These are phyloP conservation scores for Botia kubotai DNA, from an alignment of 2,797 vertebrate species.

Conservation along the genomic window DNA sequence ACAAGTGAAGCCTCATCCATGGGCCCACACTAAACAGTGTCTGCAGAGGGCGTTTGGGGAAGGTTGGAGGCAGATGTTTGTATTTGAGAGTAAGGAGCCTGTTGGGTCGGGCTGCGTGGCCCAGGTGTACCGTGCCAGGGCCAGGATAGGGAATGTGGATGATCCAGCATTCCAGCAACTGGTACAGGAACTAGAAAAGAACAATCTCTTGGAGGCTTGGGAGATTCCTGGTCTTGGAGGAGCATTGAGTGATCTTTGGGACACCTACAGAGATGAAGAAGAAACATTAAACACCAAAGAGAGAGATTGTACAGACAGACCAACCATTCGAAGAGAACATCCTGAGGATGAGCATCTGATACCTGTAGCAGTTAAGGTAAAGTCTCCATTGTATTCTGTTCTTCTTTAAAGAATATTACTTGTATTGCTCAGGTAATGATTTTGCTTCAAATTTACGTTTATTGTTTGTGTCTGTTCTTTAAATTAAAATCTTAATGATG, in stretches of 20 bases:
- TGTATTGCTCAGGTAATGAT: too few relatives aligned
- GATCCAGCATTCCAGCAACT: slow-evolving; percentile 71
- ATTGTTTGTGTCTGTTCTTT: not conserved
- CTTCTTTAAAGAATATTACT: not conserved
- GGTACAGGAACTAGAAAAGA: slow-evolving; percentile 65
- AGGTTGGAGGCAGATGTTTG: slow-evolving; percentile 80
- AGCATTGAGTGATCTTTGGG: slow-evolving; percentile 65
- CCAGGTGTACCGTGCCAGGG: slow-evolving; percentile 91
- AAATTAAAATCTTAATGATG: not conserved
- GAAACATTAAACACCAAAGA: slow-evolving; percentile 39
- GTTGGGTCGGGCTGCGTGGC: slow-evolving; percentile 93
- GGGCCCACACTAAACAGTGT: slow-evolving; percentile 85
- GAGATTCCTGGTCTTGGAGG: slow-evolving; percentile 77
- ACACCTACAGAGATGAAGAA: slow-evolving; percentile 60
- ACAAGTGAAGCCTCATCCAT: slow-evolving; percentile 85
- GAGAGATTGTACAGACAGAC: slow-evolving; percentile 24
- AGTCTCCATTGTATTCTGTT: not conserved
- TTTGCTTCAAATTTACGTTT: too few relatives aligned
- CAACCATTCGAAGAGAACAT: slow-evolving; percentile 1
- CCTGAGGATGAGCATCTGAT: slow-evolving; percentile 69
- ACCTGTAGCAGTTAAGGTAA: slow-evolving; percentile 93
- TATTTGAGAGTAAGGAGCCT: slow-evolving; percentile 84
- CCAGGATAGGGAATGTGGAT: slow-evolving; percentile 73
- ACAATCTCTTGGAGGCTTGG: slow-evolving; percentile 81
- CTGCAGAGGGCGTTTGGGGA: slow-evolving; percentile 86